Base-by-base conservation (phyloP, 2,797 vertebrate genomes). In the Tadarida brasiliensis region DNA sequence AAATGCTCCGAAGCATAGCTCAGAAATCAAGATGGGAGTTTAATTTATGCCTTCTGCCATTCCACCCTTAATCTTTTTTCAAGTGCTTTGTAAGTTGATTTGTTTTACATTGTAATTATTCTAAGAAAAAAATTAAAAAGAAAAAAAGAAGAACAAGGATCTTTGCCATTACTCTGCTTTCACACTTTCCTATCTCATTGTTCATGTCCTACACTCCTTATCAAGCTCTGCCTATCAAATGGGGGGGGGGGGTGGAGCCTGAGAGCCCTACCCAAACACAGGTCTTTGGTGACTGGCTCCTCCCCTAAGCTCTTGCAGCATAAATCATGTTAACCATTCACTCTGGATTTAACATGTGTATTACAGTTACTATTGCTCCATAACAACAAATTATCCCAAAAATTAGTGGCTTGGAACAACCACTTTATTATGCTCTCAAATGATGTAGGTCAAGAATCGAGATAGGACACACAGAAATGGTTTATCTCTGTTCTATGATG, bases 1-100 rank as follows among this genome's bases (percentile, higher is more conserved):
- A 82, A 93, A 82, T 73, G 68, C 70, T 81, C 67, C 33, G 44
- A 94, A 90, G 65, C 44, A 73, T 19, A 93, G 59, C 73, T 35
- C 87, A 90, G 44, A 96, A 90, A 96, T 94, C 83, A 90, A 93
- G 63, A 87, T 63, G 65, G 12, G 44, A 81, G 44, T 90, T 92
- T 91, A 91, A 95, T 96, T 93, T 92, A 88, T 90, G 95, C 65
- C 57, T 92, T 93, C 65, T 94, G 88, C 77, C 78, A 94, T 77
- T 91, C 70, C 93, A 39, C 4, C 11, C 44, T 92, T 95, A 74
- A 56, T 92, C 80, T 90, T 89, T 94, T 87, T 91, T 30, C 61
- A 85, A 95, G 47, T 70, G 47, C 63, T 95, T 87, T 91, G 15
- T 56, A 95, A 87, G 19, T 44, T 87, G 90, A 81, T 87, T 94